A percentile compares a stretch with the other conserved stretches of the same genome.
These are phyloP conservation scores for Serripes groenlandicus DNA, from an alignment of 2,888 invertebrate genomes.

Conservation along the genomic window DNA sequence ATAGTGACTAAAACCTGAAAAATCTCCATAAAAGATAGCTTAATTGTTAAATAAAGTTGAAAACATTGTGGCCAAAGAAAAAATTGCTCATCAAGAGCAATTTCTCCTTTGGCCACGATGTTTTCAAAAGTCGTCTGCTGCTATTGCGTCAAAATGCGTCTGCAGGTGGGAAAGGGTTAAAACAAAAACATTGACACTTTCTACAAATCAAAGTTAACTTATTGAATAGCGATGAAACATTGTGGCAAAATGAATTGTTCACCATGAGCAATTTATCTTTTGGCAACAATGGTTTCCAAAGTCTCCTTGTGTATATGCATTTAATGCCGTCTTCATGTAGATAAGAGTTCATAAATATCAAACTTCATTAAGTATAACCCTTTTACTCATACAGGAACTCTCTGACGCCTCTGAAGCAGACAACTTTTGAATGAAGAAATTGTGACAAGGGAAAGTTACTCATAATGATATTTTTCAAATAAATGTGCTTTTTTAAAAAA, in stretches of 20 bases:
- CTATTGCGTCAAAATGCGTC: background rate
- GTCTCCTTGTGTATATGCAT: background rate
- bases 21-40: background rate
- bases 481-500: no score
- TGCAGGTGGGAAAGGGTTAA: background rate
- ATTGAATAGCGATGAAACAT: no score
- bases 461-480: no score
- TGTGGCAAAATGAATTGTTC: background rate
- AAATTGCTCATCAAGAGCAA: background rate
- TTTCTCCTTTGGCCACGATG: background rate
- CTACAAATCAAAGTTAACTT: no score
- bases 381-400: no score
- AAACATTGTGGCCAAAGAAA: background rate
- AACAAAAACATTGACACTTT: no score
- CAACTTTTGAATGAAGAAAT: no score
- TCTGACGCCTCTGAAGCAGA: no score
- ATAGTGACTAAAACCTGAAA: no score
- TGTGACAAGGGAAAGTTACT: no score
- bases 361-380: no score
- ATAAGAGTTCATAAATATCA: background rate
- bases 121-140: background rate
- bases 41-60: background rate
- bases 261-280: background rate
- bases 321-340: background rate
- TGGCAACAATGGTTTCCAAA: background rate